A percentile compares a stretch with the other conserved stretches of the same genome.
phyloP scores from a whole-genome alignment of 2,113 vertebrate species.

The Tenebrosternarchus preto region DNA sequence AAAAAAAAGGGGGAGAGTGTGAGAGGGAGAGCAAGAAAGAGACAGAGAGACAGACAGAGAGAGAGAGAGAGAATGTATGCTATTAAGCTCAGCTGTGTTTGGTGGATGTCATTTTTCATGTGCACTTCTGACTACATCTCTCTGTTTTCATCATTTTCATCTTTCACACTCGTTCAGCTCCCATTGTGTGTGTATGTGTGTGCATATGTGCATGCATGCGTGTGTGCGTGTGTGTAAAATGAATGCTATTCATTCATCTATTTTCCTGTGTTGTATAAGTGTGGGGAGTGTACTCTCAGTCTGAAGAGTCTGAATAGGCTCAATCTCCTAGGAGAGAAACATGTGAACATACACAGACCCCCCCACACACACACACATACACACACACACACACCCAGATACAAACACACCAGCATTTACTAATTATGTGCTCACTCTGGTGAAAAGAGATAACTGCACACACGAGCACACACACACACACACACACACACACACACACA shows the following conservation, averaged over 20 bases:
- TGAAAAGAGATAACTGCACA: constrained; percentile 30
- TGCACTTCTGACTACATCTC: constrained; percentile 27
- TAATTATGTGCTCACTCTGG: constrained; percentile 42
- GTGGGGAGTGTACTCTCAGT: constrained; percentile 32
- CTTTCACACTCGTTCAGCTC: not conserved
- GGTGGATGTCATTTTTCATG: constrained; percentile 22
- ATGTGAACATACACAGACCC: constrained; percentile 24
- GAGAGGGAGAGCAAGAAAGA: constrained; percentile 1
- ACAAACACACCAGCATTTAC: constrained; percentile 12
- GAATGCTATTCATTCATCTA: constrained; percentile 41
- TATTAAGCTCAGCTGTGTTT: constrained; percentile 31
- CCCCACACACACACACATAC: constrained; percentile 21
- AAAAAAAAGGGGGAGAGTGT: constrained; percentile 3
- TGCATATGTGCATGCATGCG: not conserved
- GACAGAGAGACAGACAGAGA: constrained; percentile 7
- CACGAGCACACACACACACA: not conserved
- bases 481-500: constrained; percentile 32
- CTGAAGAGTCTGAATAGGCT: constrained; percentile 47
- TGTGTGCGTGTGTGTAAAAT: not conserved
- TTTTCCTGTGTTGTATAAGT: constrained; percentile 8
- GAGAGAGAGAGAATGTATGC: constrained; percentile 12
- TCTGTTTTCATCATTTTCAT: constrained; percentile 29
- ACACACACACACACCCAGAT: constrained; percentile 25
- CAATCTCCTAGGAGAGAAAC: constrained; percentile 36
- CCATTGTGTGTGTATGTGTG: not conserved